phyloP scores from a whole-genome alignment of 1,140 invertebrate species.

The Venustaconcha ellipsiformis region DNA sequence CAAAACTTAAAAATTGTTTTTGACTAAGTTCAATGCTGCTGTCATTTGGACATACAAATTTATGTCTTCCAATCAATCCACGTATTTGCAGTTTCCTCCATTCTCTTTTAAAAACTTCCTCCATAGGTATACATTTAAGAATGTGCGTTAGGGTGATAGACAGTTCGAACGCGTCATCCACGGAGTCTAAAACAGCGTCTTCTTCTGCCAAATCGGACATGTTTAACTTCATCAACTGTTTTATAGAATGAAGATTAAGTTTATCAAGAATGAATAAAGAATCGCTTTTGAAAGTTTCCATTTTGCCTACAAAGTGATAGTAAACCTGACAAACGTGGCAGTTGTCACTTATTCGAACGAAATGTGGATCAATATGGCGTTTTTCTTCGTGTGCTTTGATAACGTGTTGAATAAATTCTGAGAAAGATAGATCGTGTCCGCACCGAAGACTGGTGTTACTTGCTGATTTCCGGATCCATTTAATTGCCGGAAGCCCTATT shows the following conservation, averaged over 20 bases:
- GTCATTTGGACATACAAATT: constrained; percentile 13
- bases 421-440: constrained; percentile 49
- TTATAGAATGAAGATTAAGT: constrained; percentile 29
- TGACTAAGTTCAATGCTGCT: background rate
- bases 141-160: constrained; percentile 13
- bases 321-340: constrained; percentile 42
- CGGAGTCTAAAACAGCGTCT: constrained; percentile 42
- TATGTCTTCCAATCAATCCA: constrained; percentile 34
- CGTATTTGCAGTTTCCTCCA: constrained; percentile 49
- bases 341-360: constrained; percentile 31
- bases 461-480: background rate
- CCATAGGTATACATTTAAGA: constrained; percentile 38
- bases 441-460: constrained; percentile 20
- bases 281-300: constrained; percentile 47
- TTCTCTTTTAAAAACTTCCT: constrained; percentile 32
- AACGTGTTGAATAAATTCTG: constrained; percentile 46
- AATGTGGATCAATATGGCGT: constrained; percentile 33
- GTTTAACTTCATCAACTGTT: constrained; percentile 11
- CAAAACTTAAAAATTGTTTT: constrained; percentile 15
- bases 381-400: constrained; percentile 28
- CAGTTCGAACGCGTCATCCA: constrained; percentile 28
- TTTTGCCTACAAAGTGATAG: constrained; percentile 47
- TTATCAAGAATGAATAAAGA: constrained; percentile 23
- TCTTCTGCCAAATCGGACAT: constrained; percentile 10
- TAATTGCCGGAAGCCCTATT: constrained; percentile 23